Evolutionary conservation across 2,113 vertebrate species (phyloP).

Genomic region (Blennius ocellaris): DNA sequence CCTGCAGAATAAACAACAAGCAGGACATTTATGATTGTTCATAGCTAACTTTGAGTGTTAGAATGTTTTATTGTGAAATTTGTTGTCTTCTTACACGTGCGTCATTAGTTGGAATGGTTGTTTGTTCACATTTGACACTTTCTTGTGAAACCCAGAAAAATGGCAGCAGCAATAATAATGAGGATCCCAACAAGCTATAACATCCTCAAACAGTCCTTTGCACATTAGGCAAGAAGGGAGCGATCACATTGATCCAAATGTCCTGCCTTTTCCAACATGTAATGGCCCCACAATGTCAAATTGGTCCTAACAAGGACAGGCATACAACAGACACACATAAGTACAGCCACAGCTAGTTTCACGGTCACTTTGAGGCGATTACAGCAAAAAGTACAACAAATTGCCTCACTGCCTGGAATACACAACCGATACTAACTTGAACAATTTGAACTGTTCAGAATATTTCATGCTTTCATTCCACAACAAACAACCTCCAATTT

Average conservation of each 20-base stretch:
- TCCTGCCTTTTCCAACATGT: background rate
- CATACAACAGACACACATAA: conserved; percentile 10
- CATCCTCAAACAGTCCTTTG: background rate
- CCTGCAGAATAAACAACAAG: too few species aligned
- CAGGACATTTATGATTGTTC: too few species aligned
- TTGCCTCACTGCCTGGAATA: conserved; percentile 8
- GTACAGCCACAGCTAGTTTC: background rate
- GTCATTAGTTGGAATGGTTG: too few species aligned
- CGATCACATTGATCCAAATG: background rate
- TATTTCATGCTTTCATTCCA: conserved; percentile 11
- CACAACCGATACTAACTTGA: conserved; percentile 5
- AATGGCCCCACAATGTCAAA: too few species aligned
- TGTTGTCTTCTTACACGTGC: too few species aligned
- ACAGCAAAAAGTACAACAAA: conserved; percentile 26
- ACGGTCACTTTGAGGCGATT: conserved; percentile 37
- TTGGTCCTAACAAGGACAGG: background rate
- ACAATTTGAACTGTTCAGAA: conserved; percentile 15
- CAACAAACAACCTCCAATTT: background rate
- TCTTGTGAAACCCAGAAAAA: too few species aligned
- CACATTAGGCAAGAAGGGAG: background rate
- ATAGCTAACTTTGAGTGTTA: too few species aligned
- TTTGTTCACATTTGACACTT: too few species aligned
- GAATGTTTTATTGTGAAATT: too few species aligned
- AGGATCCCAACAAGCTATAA: too few species aligned
- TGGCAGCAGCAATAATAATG: too few species aligned